Percentiles rank a stretch among this genome's conserved stretches.
Conservation (phyloP, 2,797 vertebrate species). For the Syncerus caffer region DNA sequence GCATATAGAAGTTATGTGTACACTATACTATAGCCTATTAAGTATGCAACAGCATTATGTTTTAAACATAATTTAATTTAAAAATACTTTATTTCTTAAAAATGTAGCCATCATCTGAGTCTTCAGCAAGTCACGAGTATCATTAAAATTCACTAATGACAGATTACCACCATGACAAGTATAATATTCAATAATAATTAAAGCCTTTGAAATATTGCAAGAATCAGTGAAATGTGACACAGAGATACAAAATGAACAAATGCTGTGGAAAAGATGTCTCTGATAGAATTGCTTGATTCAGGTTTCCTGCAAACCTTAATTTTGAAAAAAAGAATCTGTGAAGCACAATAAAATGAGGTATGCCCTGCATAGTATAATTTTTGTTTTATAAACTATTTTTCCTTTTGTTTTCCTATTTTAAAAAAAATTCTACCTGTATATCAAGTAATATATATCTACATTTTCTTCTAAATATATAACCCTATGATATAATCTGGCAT, state of each 20-base stretch:
- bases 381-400: neutral
- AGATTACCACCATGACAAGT: neutral
- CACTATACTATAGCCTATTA: neutral
- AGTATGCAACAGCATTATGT: neutral
- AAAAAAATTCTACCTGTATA: neutral
- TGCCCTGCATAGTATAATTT: neutral
- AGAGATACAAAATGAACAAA: neutral
- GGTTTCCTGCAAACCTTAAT: neutral
- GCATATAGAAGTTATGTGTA: neutral
- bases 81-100: neutral
- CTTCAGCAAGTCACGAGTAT: neutral
- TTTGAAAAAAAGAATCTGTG: neutral
- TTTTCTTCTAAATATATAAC: neutral
- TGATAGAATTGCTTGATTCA: neutral
- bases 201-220: neutral
- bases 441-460: neutral
- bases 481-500: neutral
- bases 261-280: neutral
- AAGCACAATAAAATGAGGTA: neutral
- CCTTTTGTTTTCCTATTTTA: neutral
- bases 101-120: neutral
- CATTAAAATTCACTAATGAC: neutral
- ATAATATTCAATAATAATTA: neutral
- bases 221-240: neutral
- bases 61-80: neutral